Conservation (phyloP, 2,888 invertebrate genomes). For the Hecatera dysodea region DNA sequence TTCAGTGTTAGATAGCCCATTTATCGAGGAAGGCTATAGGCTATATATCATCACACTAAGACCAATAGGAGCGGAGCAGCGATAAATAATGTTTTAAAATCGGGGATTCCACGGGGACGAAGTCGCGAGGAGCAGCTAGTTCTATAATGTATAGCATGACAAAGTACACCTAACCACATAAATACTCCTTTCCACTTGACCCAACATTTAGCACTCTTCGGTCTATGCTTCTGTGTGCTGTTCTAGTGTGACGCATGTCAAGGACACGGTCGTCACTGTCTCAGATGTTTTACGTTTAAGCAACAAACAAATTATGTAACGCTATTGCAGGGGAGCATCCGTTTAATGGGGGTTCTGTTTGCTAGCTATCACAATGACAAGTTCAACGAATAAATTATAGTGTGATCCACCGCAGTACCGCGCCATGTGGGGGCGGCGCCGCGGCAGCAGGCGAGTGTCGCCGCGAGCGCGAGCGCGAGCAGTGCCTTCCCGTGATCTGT, state of each 20-base stretch:
- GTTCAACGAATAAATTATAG: slow-evolving; percentile 41
- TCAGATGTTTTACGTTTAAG: slow-evolving; percentile 13
- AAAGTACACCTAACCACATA: no score
- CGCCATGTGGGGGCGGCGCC: slow-evolving; percentile 39
- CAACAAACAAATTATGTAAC: slow-evolving; percentile 41
- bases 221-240: neutral
- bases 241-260: slow-evolving; percentile 22
- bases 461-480: neutral
- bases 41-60: no score
- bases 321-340: slow-evolving; percentile 16
- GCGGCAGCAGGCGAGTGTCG: slow-evolving; percentile 27
- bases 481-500: neutral
- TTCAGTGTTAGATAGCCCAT: no score
- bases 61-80: no score
- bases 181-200: neutral
- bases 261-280: neutral
- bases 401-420: slow-evolving; percentile 1
- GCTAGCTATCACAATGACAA: slow-evolving; percentile 26
- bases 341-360: slow-evolving; percentile 41
- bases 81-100: no score
- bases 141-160: no score
- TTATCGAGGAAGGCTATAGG: no score
- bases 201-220: neutral
- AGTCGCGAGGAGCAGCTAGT: no score
- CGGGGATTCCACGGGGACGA: no score